phyloP scores from a whole-genome alignment of 2,888 invertebrate species.

The Dichetophora obliterata region DNA sequence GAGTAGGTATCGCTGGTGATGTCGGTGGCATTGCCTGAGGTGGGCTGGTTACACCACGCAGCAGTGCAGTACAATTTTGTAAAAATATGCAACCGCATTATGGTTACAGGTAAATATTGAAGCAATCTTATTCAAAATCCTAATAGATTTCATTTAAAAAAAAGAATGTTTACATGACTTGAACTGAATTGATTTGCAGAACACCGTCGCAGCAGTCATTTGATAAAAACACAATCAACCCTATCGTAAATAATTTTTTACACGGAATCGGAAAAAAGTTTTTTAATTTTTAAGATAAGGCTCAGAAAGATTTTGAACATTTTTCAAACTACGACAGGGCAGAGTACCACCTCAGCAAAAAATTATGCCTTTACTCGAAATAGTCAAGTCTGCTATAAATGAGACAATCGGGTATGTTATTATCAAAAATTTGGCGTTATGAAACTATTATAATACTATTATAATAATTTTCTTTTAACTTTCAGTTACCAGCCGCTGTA shows the following conservation, averaged over 20 bases:
- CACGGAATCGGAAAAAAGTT: too few relatives aligned
- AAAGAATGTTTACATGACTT: not conserved
- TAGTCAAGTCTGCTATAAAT: conserved; percentile 86
- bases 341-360: conserved; percentile 82
- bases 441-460: too few relatives aligned
- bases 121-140: too few relatives aligned
- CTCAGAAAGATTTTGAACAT: too few relatives aligned
- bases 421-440: not conserved
- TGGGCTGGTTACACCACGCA: conserved; percentile 26
- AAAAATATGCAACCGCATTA: conserved; percentile 60
- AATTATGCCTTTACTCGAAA: conserved; percentile 86
- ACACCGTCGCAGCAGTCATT: conserved; percentile 55
- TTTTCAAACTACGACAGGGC: too few relatives aligned
- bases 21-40: conserved; percentile 39
- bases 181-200: conserved; percentile 38
- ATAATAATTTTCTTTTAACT: not conserved
- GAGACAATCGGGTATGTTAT: conserved; percentile 76
- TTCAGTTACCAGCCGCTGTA: conserved; percentile 58
- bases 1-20: conserved; percentile 41
- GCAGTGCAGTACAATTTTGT: conserved; percentile 41
- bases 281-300: too few relatives aligned
- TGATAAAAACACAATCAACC: conserved; percentile 72
- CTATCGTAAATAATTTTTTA: too few relatives aligned
- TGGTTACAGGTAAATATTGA: conserved; percentile 57
- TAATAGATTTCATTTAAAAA: not conserved